Evolutionary conservation across 2,113 vertebrate species (phyloP).

Genomic region (Deroptyus accipitrinus): DNA sequence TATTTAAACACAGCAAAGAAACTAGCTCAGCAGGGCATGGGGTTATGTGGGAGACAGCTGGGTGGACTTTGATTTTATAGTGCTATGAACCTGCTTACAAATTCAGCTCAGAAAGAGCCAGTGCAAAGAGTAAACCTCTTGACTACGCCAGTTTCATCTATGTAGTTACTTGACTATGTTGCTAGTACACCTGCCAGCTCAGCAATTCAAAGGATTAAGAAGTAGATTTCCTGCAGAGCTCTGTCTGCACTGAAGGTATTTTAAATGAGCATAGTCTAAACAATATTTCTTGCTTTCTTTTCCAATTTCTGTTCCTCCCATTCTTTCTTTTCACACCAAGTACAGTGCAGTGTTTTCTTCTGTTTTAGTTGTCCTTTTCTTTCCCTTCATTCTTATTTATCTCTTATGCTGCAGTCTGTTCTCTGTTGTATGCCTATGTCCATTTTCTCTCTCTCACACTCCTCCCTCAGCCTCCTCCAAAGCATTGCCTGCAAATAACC

Average conservation of each 20-base stretch:
- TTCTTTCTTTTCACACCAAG: neutral
- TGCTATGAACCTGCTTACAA: neutral
- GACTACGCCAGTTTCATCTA: neutral
- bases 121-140: neutral
- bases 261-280: neutral
- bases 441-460: no score
- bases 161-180: neutral
- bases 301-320: neutral
- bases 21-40: neutral
- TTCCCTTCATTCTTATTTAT: neutral
- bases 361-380: neutral
- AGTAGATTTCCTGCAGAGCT: neutral
- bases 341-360: neutral
- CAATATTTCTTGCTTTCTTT: neutral
- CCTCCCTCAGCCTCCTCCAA: neutral
- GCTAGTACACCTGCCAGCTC: neutral
- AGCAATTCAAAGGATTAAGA: neutral
- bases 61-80: neutral
- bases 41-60: neutral
- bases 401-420: neutral
- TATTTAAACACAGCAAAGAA: neutral
- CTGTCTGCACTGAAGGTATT: neutral
- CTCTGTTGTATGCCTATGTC: neutral
- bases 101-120: neutral
- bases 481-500: neutral